Base-by-base conservation (phyloP, 2,797 vertebrate genomes). In the Danio albolineatus region DNA sequence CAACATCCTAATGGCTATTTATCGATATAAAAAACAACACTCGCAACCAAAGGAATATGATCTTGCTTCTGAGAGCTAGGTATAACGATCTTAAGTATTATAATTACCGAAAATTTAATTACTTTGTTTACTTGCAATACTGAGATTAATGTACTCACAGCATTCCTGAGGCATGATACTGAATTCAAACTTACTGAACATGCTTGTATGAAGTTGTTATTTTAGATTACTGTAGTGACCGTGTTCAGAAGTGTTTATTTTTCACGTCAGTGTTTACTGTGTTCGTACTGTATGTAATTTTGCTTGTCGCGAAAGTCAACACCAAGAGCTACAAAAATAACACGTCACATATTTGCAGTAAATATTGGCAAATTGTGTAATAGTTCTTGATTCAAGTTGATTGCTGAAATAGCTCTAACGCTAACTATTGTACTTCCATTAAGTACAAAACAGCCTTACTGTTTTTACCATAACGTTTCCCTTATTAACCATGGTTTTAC, bases 81-180 rank as follows among this genome's bases (percentile, higher is more conserved):
- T 85, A 70, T 21, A 41, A 43, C 7, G 39, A 28, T 28, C 70
- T 67, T 66, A 73, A 39, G 56, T 46, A 54, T 67, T 36, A 66
- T 46, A 46, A 46, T 46, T 7, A 12, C n/a, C n/a, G n/a, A n/a
- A n/a, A n/a, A n/a, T n/a, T n/a, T n/a, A n/a, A n/a, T n/a, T n/a
- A n/a, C n/a, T n/a, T n/a, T 54, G 3, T 44, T 44, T 6, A 36
- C 5, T 44, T 38, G 2, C 7, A 7, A 48, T 8, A 49, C 6
- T 56, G 4, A 12, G 17, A 43, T 39, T 9, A 39, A 56, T 13
- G 21, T 10, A 10, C 16, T 54, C 10, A 53, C 4, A 39, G 7
- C 8, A 2, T 53, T 70, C n/a, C 53, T 41, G 49, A 69, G 46
- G 38, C 16, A 69, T 54, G 0, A 41, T 2, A 54, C 10, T 5